These are phyloP conservation scores for Channa maculata DNA, from an alignment of 2,113 vertebrate genomes.

Conservation along the genomic window DNA sequence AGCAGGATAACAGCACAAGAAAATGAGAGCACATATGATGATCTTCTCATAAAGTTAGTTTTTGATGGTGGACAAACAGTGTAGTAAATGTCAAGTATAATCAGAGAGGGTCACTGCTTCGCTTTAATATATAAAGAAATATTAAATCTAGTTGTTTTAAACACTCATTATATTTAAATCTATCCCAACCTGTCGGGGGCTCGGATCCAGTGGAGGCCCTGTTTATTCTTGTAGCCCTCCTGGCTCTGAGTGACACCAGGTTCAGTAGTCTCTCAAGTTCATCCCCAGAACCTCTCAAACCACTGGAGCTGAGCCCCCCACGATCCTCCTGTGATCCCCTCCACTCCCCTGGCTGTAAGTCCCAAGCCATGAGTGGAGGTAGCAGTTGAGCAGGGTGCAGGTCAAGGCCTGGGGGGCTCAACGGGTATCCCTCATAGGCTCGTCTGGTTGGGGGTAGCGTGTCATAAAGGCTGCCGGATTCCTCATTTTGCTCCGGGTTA, in stretches of 20 bases:
- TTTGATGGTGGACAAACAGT: constrained; percentile 12
- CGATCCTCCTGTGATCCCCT: constrained; percentile 49
- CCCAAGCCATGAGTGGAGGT: constrained; percentile 80
- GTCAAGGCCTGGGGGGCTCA: constrained; percentile 64
- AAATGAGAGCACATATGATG: constrained; percentile 49
- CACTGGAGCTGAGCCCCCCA: constrained; percentile 32
- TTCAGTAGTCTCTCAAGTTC: constrained; percentile 80
- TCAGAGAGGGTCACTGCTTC: constrained; percentile 21
- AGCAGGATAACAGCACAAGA: constrained; percentile 44
- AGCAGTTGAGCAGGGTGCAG: constrained; percentile 76
- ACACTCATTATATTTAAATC: constrained; percentile 53
- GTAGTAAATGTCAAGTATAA: constrained; percentile 49
- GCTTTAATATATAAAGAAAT: constrained; percentile 28
- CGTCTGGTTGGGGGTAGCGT: constrained; percentile 86
- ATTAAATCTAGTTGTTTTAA: constrained; percentile 31
- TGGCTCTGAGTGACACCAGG: constrained; percentile 75
- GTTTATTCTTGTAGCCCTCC: constrained; percentile 71
- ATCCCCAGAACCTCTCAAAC: constrained; percentile 66
- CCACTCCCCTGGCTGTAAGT: constrained; percentile 68
- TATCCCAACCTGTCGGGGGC: constrained; percentile 66
- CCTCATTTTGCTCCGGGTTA: constrained; percentile 28
- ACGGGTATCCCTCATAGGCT: constrained; percentile 80
- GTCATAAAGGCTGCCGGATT: constrained; percentile 85
- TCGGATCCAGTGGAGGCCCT: constrained; percentile 70
- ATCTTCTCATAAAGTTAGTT: constrained; percentile 53